A percentile compares a stretch with the other conserved stretches of the same genome.
Conservation (phyloP, 2,888 invertebrate genomes). For the Pterostichus niger region DNA sequence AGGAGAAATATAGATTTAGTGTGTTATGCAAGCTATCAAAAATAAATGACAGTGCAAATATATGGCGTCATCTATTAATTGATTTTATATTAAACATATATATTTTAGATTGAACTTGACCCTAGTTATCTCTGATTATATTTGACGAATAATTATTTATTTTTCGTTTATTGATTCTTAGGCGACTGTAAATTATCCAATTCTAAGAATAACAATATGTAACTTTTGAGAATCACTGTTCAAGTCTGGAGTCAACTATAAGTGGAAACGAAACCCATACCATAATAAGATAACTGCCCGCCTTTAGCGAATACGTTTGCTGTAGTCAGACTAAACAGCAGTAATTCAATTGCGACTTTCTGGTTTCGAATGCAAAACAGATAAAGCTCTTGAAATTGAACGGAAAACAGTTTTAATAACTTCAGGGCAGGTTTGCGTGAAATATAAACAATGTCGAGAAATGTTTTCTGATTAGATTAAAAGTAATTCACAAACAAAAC, state of each 20-base stretch:
- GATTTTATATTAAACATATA: neutral
- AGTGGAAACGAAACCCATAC: neutral
- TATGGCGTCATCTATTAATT: neutral
- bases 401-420: conserved; percentile 51
- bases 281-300: neutral
- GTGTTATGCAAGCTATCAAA: neutral
- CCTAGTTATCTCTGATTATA: neutral
- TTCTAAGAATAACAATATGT: neutral
- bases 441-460: conserved; percentile 40
- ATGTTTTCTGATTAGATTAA: conserved; percentile 40
- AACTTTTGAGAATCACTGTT: neutral
- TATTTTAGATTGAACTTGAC: conserved; percentile 1
- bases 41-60: neutral
- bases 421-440: conserved; percentile 23
- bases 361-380: conserved; percentile 44
- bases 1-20: too few relatives aligned
- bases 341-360: conserved; percentile 51
- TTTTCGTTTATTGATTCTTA: neutral
- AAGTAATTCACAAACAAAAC: conserved; percentile 34
- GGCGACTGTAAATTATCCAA: neutral
- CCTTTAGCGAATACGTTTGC: too few relatives aligned
- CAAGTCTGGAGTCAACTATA: neutral
- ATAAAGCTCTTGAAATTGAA: conserved; percentile 47
- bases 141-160: conserved; percentile 1
- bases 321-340: neutral